Base-by-base conservation (phyloP, 2,888 invertebrate genomes). In the Mimas tiliae region DNA sequence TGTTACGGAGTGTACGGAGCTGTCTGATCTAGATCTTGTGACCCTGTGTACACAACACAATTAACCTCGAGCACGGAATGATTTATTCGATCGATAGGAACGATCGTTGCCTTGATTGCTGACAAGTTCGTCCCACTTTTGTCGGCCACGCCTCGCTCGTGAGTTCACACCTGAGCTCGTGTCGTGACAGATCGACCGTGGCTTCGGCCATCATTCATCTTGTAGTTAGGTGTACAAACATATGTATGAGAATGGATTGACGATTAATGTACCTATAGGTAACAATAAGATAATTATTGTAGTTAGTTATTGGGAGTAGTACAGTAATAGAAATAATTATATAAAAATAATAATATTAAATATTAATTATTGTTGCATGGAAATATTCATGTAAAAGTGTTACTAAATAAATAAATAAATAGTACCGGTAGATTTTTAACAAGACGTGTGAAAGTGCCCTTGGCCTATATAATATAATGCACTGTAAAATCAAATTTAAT, bases 111-210 rank as follows among this genome's bases (percentile, higher is more conserved):
- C 65, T 65, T 65, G 62, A 51, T 34, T 65, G 33, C 42, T 55
- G 21, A 50, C 62, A 27, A 65, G 65, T 51, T 45, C 65, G 65
- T 65, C 65, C 65, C 65, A 65, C 51, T 62, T 50, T 48, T 14
- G 62, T 45, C 21, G 38, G 51, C 65, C 65, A 65, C 65, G 65
- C 65, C 65, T 65, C 62, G 51, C 16, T 21, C 47, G 19, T 51
- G 27, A 47, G n/a, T 16, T 65, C 21, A 50, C 65, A 65, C 65
- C 62, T 62, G 65, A 62, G 50, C 42, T 42, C 52, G 16, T 63
- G 51, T 38, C 45, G 9, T 38, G 52, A 47, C 62, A 52, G 52
- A 52, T 42, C 58, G 52, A 38, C 51, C 52, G 45, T 53, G 19
- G 53, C n/a, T 64, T 53, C 45, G 42, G 45, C 52, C 21, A 38